Conservation (phyloP, 2,113 vertebrate species). For the Pyxicephalus adspersus region DNA sequence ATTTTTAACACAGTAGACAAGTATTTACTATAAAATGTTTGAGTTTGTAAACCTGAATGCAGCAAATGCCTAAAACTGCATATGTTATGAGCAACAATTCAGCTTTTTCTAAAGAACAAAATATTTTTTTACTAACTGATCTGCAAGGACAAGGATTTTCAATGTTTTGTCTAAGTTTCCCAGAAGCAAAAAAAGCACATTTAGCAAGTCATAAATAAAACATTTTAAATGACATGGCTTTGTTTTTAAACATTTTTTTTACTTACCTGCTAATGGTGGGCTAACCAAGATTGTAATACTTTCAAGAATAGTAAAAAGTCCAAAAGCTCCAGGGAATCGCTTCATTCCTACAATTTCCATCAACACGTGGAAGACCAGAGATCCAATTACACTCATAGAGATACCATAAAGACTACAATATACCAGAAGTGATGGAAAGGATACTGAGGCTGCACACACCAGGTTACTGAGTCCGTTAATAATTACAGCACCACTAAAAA, state of each 20-base stretch:
- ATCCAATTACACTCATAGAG: slow-evolving; percentile 85
- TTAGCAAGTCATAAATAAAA: not conserved
- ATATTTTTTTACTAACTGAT: too few species aligned
- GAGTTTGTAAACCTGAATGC: too few species aligned
- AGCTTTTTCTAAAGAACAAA: too few species aligned
- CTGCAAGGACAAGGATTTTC: not conserved
- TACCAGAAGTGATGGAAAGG: slow-evolving; percentile 75
- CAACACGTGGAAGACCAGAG: slow-evolving; percentile 87
- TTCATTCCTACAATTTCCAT: slow-evolving; percentile 92
- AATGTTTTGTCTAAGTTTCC: not conserved
- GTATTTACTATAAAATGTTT: too few species aligned
- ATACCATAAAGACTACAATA: slow-evolving; percentile 82
- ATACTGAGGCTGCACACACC: slow-evolving; percentile 75
- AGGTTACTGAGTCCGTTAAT: slow-evolving; percentile 87
- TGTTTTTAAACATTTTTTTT: too few species aligned
- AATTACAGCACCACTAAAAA: slow-evolving; percentile 76
- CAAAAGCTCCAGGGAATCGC: slow-evolving; percentile 87
- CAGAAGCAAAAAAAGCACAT: not conserved
- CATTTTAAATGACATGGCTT: not conserved
- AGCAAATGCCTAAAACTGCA: not conserved
- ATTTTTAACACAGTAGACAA: too few species aligned
- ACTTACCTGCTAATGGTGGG: slow-evolving; percentile 87
- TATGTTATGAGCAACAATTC: not conserved
- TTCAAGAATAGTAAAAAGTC: slow-evolving; percentile 86
- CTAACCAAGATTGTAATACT: slow-evolving; percentile 83